Evolutionary conservation across 2,888 invertebrate genomes (phyloP), one percentile per base, ranked within the genome.

Genomic region (Vanessa cardui): DNA sequence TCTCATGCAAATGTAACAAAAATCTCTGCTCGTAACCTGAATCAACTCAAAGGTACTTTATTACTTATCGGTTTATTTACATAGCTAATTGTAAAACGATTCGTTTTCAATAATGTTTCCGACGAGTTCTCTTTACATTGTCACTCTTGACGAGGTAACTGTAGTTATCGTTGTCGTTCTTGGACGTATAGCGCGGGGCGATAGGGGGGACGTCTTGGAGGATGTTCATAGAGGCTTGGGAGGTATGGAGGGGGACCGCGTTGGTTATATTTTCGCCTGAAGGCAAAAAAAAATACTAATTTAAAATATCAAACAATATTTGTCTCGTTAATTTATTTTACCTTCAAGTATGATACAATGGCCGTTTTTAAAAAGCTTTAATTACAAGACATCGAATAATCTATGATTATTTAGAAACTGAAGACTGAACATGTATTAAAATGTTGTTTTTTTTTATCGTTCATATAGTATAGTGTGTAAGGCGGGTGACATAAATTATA

Each of bases 1-100:
- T 52, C 79, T 78, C 87, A 87, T 86, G 86, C 87, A 85, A 76
- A 59, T 64, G 62, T 62, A 62, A 65, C 68, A 73, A 76, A 76
- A 87, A 89, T 86, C 90, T 90, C 90, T 90, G 90, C 89, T 89
- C 88, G 81, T 76, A 83, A 78, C 77, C 77, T 72, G 77, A 78
- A 74, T 74, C 73, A 76, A 76, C 72, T 78, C 68, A 66, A 72
- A 74, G 72, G 50, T 69, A 72, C 58, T 69, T 66, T 71, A 73
- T 61, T 66, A 67, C 70, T 74, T 81, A 80, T 81, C 82, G 78
- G 73, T 80, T n/a, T 82, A 78, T 73, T 76, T 78, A 78, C 72
- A 79, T 72, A 69, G 49, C 8, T 58, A 60, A 12, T 52, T 16
- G 4, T 26, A 47, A 47, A n/a, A 16, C 18, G 5, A 54, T 58